Base-by-base conservation (phyloP, 2,797 vertebrate genomes). In the Mus caroli region DNA sequence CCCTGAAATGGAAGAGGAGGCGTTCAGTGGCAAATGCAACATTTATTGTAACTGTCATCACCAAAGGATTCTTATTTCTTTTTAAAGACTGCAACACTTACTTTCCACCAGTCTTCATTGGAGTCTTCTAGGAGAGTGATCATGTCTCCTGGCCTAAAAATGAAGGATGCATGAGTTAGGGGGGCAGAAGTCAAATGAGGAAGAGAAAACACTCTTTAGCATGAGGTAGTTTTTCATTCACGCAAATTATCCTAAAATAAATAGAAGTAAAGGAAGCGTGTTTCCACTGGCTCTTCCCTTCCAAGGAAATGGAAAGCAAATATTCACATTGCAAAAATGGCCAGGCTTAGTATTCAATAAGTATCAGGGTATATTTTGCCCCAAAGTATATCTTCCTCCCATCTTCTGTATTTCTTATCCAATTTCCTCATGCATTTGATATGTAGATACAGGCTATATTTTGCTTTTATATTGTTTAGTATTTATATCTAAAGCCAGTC, bases 71-170 rank as follows among this genome's bases (percentile, higher is more conserved):
- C 62, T 10, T 84, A 87, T 80, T 95, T 93, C 34, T 91, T 92
- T 84, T 79, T 56, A 60, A 58, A 90, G 86, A 46, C 7, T 62
- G 50, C 75, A 76, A 80, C 67, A 85, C 97, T 77, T 97, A 99
- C 99, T 99, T 99, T 99, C 99, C 99, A 99, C 99, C 99, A 99
- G 97, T 99, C 99, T 91, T 99, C 99, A 92, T 99, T 99, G 88
- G 99, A 99, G 97, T 99, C 99, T 88, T 99, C 99, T 56, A 99
- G 98, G 96, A 99, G 97, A 76, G 99, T 98, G 97, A 99, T 99
- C 98, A 99, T 99, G 98, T 99, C 99, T 96, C 99, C 99, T 24
- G 99, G 99, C 94, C 99, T 99, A 97, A 62, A 86, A 98, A 97
- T 95, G 88, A 69, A 97, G 97, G 85, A 95, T 88, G 62, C 64